Percentiles rank a stretch among this genome's conserved stretches.
Evolutionary conservation across 2,113 vertebrate species (phyloP).

Genomic region (Rhodinocichla rosea): DNA sequence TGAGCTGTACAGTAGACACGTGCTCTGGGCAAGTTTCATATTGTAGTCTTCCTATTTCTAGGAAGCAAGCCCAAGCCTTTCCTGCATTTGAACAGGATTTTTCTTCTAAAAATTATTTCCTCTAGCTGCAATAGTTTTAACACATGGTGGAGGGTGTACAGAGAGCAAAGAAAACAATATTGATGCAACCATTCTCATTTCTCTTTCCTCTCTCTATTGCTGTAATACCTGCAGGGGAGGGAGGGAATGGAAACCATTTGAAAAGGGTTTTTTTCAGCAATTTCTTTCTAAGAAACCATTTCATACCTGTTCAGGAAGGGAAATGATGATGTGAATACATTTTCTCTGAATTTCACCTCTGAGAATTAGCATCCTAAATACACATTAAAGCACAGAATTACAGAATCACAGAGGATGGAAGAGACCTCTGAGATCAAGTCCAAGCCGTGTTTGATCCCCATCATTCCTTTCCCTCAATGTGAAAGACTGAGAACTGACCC

Average conservation of each 20-base stretch:
- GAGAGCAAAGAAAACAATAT: background rate
- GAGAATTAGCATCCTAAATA: background rate
- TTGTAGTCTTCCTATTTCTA: background rate
- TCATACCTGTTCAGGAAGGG: background rate
- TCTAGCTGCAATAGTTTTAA: background rate
- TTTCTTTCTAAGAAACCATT: background rate
- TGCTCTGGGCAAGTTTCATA: background rate
- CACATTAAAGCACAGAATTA: background rate
- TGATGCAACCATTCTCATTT: background rate
- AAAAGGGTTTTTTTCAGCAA: background rate
- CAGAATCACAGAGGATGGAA: background rate
- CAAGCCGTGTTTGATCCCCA: no score
- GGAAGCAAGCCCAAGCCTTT: background rate
- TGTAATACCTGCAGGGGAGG: background rate
- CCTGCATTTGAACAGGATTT: background rate
- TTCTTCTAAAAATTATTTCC: background rate
- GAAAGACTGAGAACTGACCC: background rate
- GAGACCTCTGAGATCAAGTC: background rate
- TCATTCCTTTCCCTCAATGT: accelerated
- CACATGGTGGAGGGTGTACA: background rate
- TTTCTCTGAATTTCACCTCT: background rate
- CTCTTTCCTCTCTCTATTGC: background rate
- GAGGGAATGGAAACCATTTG: background rate
- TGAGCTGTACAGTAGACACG: background rate
- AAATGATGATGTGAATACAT: background rate